Base-by-base conservation (phyloP, 2,888 invertebrate genomes). In the Rhamnusium bicolor region DNA sequence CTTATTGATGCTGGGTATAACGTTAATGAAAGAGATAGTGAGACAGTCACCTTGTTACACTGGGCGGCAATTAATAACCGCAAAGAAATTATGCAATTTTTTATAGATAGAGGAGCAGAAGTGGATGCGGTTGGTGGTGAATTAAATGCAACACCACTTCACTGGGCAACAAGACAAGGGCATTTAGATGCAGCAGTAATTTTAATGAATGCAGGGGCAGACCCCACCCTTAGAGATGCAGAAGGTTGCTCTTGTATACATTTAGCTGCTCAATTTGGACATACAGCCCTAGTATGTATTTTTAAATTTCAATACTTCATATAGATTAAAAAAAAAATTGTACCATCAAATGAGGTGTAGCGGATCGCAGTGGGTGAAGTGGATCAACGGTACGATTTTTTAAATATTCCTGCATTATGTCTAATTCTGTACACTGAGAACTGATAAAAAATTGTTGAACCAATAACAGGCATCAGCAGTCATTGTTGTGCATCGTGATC, bases 11-110 rank as follows among this genome's bases (percentile, higher is more conserved):
- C 93, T 47, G 98, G 98, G 1, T 95, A 94, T 89, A 96, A 98
- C 89, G 97, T 98, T 12, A 98, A 98, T 88, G 94, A 95, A 85
- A 94, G 97, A 56, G 99, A 99, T 88, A 91, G 92, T 79, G 99
- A 99, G 88, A 98, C 97, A 61, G 98, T 99, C 69, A 98, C 98
- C 1, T 89, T 99, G 63, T 90, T 99, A n/a, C 99, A 99, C 88
- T 99, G 99, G 99, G 99, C 99, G 46, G 95, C 99, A 16, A 99
- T 99, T 85, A 99, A 99, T 89, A 99, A 99, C 90, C 92, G 98
- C 70, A 92, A 93, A 79, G 97, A 98, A 83, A 95, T 99, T 81
- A 96, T 98, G 71, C 93, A 93, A 84, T 98, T 94, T 89, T 94
- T 95, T 83, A 91, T 98, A 79, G 92, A 94, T 72, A 95, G 95